Base-by-base conservation (phyloP, 2,113 vertebrate species). In the Fulmarus glacialis region DNA sequence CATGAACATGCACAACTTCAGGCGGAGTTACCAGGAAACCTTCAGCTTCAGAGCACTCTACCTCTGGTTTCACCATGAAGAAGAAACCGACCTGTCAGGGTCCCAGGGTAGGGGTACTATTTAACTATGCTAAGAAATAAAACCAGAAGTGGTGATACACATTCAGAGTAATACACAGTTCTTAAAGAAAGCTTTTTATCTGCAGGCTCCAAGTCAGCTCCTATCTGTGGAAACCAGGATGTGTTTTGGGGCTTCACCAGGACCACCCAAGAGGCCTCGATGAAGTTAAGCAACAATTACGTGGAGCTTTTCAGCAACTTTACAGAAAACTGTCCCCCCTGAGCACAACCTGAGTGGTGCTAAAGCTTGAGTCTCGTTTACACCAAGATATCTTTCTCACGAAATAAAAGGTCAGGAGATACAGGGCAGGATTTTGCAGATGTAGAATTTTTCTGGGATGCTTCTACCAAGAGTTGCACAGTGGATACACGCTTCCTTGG, bases 81-180 rank as follows among this genome's bases (percentile, higher is more conserved):
- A 87, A 47, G 8, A 63, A 79, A 82, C 4, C 18, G 36, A 77
- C 8, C 53, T 52, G 43, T 32, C 58, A 84, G 13, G 15, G n/a
- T 79, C 6, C 36, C 63, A 24, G 30, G 4, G 63, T 2, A 86
- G 6, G 3, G 18, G 4, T 32, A 26, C 30, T 62, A 56, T 40
- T 82, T 73, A 83, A 68, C 42, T 64, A 30, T 26, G 15, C 32
- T 32, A 68, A 56, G 43, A 80, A 89, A 82, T 38, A 85, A 82
- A 70, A 21, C 7, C 4, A 0, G 6, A 77, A 59, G 29, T 30
- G 47, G 82, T 3, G 4, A 53, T 2, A 58, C 0, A 2, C 42
- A 55, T 34, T 68, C 38, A 29, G 75, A 80, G 21, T 19, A 60
- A 70, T 27, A 40, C 15, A 15, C 17, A n/a, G 56, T 22, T 78